These are phyloP conservation scores for Chironomus striatipennis DNA, from an alignment of 1,140 invertebrate genomes.

Conservation along the genomic window DNA sequence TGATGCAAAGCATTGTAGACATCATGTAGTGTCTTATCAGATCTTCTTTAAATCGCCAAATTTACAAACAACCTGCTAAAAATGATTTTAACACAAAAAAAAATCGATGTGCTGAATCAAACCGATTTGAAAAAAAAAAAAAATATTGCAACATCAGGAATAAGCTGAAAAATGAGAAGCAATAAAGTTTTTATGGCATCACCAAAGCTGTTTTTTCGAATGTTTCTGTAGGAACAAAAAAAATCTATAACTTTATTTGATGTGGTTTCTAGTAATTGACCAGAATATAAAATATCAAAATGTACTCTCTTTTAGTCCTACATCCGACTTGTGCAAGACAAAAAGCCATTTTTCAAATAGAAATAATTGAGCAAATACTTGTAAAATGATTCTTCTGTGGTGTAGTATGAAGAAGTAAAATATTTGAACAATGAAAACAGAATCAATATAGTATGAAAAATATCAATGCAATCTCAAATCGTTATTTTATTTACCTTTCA, in stretches of 20 bases:
- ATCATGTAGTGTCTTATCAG: too few relatives aligned
- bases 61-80: too few relatives aligned
- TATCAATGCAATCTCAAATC: not conserved
- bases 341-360: not conserved
- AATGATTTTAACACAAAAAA: too few relatives aligned
- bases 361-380: not conserved
- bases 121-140: not conserved
- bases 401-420: not conserved
- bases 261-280: not conserved
- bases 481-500: not conserved
- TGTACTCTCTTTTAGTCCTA: not conserved
- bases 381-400: not conserved
- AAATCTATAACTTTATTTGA: conserved; percentile 1
- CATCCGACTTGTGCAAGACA: not conserved
- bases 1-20: too few relatives aligned
- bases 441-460: not conserved
- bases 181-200: not conserved
- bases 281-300: not conserved
- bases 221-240: not conserved
- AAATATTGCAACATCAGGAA: not conserved
- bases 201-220: too few relatives aligned
- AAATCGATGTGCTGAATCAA: too few relatives aligned
- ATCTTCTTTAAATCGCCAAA: too few relatives aligned
- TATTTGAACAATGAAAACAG: not conserved
- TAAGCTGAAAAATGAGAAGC: not conserved